Evolutionary conservation across 2,888 invertebrate genomes (phyloP), one percentile per base, ranked within the genome.

Genomic region (Xanthorhoe designata): DNA sequence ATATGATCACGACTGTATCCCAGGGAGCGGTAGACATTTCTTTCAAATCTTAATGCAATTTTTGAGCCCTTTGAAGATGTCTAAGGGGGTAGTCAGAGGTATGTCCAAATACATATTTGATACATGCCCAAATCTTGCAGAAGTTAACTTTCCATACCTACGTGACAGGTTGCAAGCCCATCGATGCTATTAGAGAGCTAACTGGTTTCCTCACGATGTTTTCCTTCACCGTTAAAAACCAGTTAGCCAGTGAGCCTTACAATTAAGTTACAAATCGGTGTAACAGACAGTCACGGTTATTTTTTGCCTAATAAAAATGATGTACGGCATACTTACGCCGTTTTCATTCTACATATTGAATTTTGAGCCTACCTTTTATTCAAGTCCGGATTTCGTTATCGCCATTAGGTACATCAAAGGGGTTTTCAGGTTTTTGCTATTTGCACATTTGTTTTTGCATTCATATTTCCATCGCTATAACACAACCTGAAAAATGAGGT

Each of bases 301-400:
- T 71, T 67, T 71, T 70, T 73, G 66, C 63, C 51, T 60, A 69
- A 68, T 69, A 70, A 70, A 69, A 68, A 62, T 70, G 72, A 73
- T 38, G 55, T 66, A 73, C 52, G 18, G 45, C 49, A 63, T 63
- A 62, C 63, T 70, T 68, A 65, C 67, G 50, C 64, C 55, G 58
- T 68, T 66, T 68, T 64, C 66, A 59, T 29, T 62, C 66, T 60
- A 68, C 69, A 71, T 71, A 71, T 71, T 71, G 67, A 71, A 69
- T 69, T 69, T 50, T 58, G 63, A 61, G 67, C 55, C 61, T 42
- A 18, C 66, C 56, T 61, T 68, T 68, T 68, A 64, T 61, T 58
- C 19, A 60, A 58, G 68, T 53, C 64, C 57, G 64, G 64, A 63
- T 67, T 61, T 63, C 42, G 56, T 49, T 60, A 57, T 68, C 52